phyloP scores from a whole-genome alignment of 2,113 vertebrate genomes.

The Tupaia tana region DNA sequence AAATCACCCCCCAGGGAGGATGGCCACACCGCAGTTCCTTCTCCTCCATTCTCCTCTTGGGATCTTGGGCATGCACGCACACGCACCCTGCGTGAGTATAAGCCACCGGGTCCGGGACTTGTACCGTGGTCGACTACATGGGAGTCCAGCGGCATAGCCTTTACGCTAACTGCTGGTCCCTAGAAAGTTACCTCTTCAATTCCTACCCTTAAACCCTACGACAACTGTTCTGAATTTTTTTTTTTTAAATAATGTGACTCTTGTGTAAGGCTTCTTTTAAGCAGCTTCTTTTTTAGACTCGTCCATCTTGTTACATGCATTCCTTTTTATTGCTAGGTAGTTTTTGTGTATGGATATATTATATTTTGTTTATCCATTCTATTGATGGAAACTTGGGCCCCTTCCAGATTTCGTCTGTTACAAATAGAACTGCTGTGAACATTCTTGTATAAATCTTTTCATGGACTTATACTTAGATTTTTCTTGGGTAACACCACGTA shows the following conservation, averaged over 20 bases:
- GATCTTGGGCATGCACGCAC: no score
- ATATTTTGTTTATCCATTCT: background rate
- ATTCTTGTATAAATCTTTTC: constrained; percentile 8
- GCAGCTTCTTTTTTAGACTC: background rate
- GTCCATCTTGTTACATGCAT: background rate
- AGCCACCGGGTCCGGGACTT: no score
- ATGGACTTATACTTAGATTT: background rate
- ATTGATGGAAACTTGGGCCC: background rate
- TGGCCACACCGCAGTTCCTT: no score
- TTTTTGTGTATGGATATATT: background rate
- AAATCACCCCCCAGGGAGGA: no score
- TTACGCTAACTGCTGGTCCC: no score
- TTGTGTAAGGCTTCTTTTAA: background rate
- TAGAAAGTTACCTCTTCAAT: background rate
- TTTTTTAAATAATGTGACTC: background rate
- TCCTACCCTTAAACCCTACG: background rate
- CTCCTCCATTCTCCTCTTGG: no score
- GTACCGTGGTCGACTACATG: no score
- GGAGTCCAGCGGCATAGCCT: no score
- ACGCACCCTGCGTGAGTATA: no score
- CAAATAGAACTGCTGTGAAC: background rate
- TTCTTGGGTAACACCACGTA: background rate
- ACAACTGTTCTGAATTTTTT: background rate
- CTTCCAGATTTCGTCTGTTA: constrained; percentile 14
- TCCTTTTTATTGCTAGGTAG: background rate